Percentiles rank a stretch among this genome's conserved stretches.
Conservation (phyloP, 1,140 invertebrate genomes). For the Propsilocerus akamusi region DNA sequence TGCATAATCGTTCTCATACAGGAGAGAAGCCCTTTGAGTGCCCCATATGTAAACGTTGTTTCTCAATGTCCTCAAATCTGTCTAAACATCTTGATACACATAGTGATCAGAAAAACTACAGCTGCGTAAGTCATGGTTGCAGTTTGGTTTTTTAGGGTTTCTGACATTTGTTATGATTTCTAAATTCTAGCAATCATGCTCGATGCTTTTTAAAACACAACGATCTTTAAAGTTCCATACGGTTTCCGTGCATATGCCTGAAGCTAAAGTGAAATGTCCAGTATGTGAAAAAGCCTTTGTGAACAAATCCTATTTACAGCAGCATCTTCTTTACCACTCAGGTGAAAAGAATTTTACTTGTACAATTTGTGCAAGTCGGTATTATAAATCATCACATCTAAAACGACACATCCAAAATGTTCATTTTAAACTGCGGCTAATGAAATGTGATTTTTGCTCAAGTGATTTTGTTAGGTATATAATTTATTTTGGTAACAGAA, state of each 20-base stretch:
- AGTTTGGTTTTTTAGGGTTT: neutral
- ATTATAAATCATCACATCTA: neutral
- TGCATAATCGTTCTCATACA: neutral
- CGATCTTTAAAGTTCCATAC: neutral
- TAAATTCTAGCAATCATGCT: neutral
- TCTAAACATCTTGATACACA: neutral
- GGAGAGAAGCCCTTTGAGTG: neutral
- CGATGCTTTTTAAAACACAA: neutral
- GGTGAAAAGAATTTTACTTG: neutral
- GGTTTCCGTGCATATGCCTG: neutral
- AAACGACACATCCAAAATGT: conserved; percentile 1
- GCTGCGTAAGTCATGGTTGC: neutral
- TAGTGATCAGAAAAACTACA: neutral
- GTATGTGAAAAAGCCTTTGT: neutral
- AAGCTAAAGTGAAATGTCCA: neutral
- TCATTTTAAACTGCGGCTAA: neutral
- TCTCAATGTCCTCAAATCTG: neutral
- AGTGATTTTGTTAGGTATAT: neutral
- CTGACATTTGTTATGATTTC: neutral
- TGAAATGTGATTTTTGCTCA: neutral
- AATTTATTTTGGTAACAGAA: too few species aligned
- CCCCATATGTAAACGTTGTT: neutral
- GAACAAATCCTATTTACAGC: neutral
- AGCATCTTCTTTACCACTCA: neutral
- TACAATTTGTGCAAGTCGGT: neutral